Percentiles rank a stretch among this genome's conserved stretches.
Conservation (phyloP, 2,888 invertebrate species). For the Nycteola revayana region DNA sequence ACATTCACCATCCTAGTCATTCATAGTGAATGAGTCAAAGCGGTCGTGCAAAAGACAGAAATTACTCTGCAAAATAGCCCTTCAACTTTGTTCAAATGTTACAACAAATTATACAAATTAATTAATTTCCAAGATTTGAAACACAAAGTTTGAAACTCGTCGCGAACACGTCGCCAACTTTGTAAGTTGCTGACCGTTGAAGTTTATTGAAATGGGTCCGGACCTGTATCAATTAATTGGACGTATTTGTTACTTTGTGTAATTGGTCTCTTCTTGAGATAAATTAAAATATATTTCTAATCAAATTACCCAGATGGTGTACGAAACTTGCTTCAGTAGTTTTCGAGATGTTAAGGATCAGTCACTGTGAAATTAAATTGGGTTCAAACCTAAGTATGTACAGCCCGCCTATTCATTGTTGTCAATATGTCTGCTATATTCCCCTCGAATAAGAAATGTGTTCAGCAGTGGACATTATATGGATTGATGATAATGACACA, state of each 20-base stretch:
- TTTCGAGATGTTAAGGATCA: too few relatives aligned
- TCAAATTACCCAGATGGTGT: neutral
- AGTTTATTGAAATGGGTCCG: constrained; percentile 24
- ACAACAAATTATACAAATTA: constrained; percentile 19
- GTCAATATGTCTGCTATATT: too few relatives aligned
- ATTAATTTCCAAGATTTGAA: constrained; percentile 25
- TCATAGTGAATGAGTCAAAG: too few relatives aligned
- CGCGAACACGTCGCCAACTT: constrained; percentile 2
- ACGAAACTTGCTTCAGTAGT: too few relatives aligned
- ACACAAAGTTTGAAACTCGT: constrained; percentile 7
- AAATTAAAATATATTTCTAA: neutral
- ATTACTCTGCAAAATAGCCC: too few relatives aligned
- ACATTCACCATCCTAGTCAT: too few relatives aligned
- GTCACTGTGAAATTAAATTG: too few relatives aligned
- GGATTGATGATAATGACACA: too few relatives aligned
- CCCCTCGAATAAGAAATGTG: too few relatives aligned
- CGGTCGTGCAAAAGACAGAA: constrained; percentile 7
- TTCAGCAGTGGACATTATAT: too few relatives aligned
- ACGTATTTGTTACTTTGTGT: constrained; percentile 9
- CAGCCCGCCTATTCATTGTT: too few relatives aligned
- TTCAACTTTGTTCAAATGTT: constrained; percentile 3
- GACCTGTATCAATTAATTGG: constrained; percentile 32
- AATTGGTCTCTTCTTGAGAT: constrained; percentile 6
- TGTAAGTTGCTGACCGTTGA: constrained; percentile 15
- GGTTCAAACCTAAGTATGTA: too few relatives aligned